Evolutionary conservation across 2,113 vertebrate species (phyloP).

Genomic region (Euleptes europaea): DNA sequence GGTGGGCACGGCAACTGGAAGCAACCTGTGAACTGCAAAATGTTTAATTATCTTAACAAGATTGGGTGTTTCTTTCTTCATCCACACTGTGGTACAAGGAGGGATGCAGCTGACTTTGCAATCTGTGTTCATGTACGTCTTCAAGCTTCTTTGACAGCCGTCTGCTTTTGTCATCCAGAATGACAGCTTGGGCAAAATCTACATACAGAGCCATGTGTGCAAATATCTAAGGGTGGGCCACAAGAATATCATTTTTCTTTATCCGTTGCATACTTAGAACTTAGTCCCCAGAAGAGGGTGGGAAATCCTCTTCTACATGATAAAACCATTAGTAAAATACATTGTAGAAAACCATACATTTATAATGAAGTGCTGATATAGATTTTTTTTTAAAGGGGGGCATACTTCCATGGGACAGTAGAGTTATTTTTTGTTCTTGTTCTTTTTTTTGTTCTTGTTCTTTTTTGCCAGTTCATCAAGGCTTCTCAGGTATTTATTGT

Average conservation of each 20-base stretch:
- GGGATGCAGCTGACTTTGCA: slow-evolving; percentile 83
- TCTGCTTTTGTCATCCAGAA: no score
- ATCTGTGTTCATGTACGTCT: slow-evolving; percentile 81
- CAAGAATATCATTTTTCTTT: not conserved
- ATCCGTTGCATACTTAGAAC: not conserved
- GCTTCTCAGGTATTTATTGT: no score
- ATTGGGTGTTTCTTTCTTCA: slow-evolving; percentile 86
- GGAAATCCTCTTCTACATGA: not conserved
- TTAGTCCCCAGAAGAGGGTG: not conserved
- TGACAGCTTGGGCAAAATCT: no score
- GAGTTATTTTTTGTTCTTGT: no score
- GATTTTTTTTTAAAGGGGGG: not conserved
- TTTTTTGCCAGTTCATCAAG: not conserved
- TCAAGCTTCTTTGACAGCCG: not conserved
- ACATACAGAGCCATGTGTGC: not conserved
- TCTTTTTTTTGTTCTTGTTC: not conserved
- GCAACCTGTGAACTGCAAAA: slow-evolving; percentile 77
- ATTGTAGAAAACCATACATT: not conserved
- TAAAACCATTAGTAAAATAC: not conserved
- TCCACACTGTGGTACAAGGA: slow-evolving; percentile 77
- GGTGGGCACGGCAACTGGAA: slow-evolving; percentile 80
- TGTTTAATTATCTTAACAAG: slow-evolving; percentile 79
- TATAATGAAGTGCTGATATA: not conserved
- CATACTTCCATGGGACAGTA: not conserved
- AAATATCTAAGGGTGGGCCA: not conserved